Evolutionary conservation across 2,797 vertebrate genomes (phyloP), one percentile per base, ranked within the genome.

Genomic region (Erpetoichthys calabaricus): DNA sequence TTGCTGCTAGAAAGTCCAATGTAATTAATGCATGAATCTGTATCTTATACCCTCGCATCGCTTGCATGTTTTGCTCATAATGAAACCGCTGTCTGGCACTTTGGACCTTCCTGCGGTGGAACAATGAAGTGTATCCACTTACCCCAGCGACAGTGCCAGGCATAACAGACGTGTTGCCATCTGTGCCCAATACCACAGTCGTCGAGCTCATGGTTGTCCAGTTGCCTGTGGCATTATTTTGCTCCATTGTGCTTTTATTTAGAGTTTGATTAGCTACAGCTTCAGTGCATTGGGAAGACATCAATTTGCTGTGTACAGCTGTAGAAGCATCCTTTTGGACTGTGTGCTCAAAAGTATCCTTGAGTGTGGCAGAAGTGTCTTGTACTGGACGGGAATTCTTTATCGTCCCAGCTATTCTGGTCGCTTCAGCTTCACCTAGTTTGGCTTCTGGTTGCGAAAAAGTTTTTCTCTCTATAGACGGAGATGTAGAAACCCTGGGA

Each of bases 171-270:
- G 92, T 88, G 84, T 87, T 92, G 57, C 94, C 94, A 73, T 97
- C 93, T 56, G 92, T 79, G 61, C 92, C 91, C 80, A 98, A 75
- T 41, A 97, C 85, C 77, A 97, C 92, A 53, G 93, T 94, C 64
- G 92, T 97, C 75, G 92, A 91, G 80, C 88, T 92, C 90, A 96
- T 82, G 57, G 86, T 77, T 62, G 83, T 83, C 91, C 92, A 97
- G 76, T 85, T 82, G 56, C 81, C 77, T 49, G 79, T 76, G 70
- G 84, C 70, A 64, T 82, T 89, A 83, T 94, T 96, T 67, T 78
- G 85, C 74, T 94, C 89, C 62, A 80, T 64, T 0, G 80, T 75
- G 77, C 81, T 79, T 76, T 84, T 88, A 8, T 86, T 82, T 55
- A 80, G 82, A 78, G 54, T 76, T 59, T 74, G 75, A 59, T 70